Conservation (phyloP, 2,888 invertebrate species). For the Calameuta filiformis region DNA sequence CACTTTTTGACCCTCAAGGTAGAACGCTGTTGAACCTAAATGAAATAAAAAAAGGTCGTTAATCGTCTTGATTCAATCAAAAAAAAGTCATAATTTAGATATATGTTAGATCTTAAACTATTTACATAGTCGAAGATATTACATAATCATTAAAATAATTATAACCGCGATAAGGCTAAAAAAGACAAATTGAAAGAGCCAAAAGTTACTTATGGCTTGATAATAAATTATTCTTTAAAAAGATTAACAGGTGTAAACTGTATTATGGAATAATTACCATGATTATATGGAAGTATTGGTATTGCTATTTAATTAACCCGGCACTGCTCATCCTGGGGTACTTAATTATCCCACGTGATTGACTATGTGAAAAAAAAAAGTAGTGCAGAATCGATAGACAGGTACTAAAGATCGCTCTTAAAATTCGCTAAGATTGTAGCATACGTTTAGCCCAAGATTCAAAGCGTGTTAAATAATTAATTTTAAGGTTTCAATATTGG, state of each 20-base stretch:
- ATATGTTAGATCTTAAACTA: background rate
- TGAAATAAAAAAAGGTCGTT: background rate
- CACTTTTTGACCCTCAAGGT: background rate
- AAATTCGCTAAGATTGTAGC: too few relatives aligned
- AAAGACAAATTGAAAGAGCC: background rate
- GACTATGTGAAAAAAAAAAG: too few relatives aligned
- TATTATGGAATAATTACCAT: too few relatives aligned
- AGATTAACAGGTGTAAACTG: background rate
- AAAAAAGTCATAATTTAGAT: background rate
- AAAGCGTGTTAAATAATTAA: background rate
- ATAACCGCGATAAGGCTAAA: background rate
- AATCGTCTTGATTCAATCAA: background rate
- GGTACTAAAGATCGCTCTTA: too few relatives aligned
- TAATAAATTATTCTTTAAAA: background rate
- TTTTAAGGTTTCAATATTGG: background rate
- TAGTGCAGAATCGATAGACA: too few relatives aligned
- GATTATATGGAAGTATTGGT: too few relatives aligned
- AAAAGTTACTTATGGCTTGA: background rate
- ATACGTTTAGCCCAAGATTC: too few relatives aligned
- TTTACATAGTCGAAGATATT: background rate
- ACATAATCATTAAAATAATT: background rate
- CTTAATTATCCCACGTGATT: too few relatives aligned
- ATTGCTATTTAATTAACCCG: background rate
- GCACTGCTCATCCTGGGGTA: too few relatives aligned
- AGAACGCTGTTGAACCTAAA: background rate